A percentile compares a stretch with the other conserved stretches of the same genome.
phyloP scores from a whole-genome alignment of 2,113 vertebrate genomes.

The Bubo scandiacus region DNA sequence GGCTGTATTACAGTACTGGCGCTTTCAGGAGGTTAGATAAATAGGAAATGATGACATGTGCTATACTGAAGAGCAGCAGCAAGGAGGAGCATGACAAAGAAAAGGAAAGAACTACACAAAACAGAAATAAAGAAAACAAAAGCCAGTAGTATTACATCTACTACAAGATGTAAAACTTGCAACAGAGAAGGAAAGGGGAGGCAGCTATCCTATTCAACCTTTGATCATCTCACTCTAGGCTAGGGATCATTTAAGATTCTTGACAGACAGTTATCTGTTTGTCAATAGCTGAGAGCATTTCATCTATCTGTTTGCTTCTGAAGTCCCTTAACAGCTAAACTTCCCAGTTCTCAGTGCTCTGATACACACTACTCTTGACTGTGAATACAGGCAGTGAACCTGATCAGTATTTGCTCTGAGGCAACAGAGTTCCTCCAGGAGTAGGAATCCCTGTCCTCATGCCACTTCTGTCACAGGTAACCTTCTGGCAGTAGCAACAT shows the following conservation, averaged over 20 bases:
- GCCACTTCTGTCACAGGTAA: not conserved
- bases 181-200: not conserved
- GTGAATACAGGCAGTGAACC: not conserved
- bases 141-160: not conserved
- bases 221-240: not conserved
- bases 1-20: not conserved
- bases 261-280: not conserved
- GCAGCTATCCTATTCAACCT: not conserved
- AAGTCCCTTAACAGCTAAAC: not conserved
- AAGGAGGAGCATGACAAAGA: not conserved
- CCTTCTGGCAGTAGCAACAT: not conserved
- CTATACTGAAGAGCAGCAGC: not conserved
- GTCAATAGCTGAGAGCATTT: not conserved
- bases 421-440: not conserved
- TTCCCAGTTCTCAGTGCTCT: not conserved
- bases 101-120: not conserved
- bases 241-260: not conserved
- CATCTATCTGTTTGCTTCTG: not conserved
- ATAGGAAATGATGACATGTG: not conserved
- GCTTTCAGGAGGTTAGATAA: not conserved
- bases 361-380: not conserved
- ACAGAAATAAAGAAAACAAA: not conserved
- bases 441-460: not conserved
- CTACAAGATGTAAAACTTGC: not conserved
- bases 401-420: not conserved